Base-by-base conservation (phyloP, 2,797 vertebrate species). In the Notolabrus celidotus region DNA sequence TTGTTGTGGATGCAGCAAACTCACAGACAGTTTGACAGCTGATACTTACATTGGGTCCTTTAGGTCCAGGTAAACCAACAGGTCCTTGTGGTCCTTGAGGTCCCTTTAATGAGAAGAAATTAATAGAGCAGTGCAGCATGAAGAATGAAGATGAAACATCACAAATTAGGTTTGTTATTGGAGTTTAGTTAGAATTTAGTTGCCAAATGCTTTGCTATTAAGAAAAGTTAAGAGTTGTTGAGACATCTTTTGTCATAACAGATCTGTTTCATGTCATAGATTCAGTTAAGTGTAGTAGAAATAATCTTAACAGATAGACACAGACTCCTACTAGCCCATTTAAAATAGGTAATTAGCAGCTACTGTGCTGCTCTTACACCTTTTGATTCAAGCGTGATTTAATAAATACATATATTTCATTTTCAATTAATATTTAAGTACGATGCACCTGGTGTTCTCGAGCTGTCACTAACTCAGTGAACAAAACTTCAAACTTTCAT, bases 51-150 rank as follows among this genome's bases (percentile, higher is more conserved):
- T 96, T 96, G 53, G 98, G 98, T 73, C 98, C 98, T 91, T 98
- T 99, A 1, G 97, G 97, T 91, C 97, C 97, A 0, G 96, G 95
- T 69, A 98, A 97, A 69, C 97, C 97, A 39, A 97, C 96, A 2
- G 97, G 97, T 79, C 97, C 97, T 88, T 99, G 97, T 29, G 98
- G 97, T 81, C 98, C 98, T 96, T 96, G 95, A 2, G 96, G 98
- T 85, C 98, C 98, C 98, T 99, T 77, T 39, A 84, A 88, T 62
- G 31, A 71, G 84, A 82, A 56, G 63, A 20, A 68, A 74, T 12
- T 29, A 74, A 67, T 22, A 54, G 46, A 22, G 62, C 0, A 6
- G 50, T 65, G 1, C 20, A 1, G 2, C 62, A 38, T 54, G 20
- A 58, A 41, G 25, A 36, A 43, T 15, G 1, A 8, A 65, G 33